phyloP scores from a whole-genome alignment of 2,888 invertebrate species.

The Clitarchus hookeri region DNA sequence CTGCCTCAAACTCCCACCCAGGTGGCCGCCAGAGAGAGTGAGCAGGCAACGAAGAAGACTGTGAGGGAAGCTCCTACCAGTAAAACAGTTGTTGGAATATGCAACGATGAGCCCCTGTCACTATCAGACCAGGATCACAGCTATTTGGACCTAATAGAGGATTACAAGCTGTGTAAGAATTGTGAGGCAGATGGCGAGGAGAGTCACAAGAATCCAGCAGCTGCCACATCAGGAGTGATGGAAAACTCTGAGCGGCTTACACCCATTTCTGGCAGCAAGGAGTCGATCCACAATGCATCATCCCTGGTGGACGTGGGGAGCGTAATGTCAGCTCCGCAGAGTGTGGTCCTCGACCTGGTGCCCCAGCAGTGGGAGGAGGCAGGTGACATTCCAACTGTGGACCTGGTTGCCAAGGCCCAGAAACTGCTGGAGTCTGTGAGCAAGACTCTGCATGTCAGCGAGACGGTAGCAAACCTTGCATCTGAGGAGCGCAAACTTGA shows the following conservation, averaged over 20 bases:
- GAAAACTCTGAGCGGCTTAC: not conserved
- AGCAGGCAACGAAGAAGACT: conserved; percentile 23
- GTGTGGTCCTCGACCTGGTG: conserved; percentile 21
- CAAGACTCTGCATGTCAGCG: conserved; percentile 54
- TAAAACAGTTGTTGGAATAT: not conserved
- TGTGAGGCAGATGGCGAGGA: not conserved
- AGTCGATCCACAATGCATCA: not conserved
- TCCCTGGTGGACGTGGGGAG: conserved; percentile 23
- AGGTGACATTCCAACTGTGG: conserved; percentile 46
- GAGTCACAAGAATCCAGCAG: not conserved
- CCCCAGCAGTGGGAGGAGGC: conserved; percentile 17
- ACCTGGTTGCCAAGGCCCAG: conserved; percentile 55
- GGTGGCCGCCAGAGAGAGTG: conserved; percentile 33
- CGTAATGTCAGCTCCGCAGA: not conserved
- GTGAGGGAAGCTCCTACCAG: not conserved
- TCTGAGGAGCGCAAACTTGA: not conserved
- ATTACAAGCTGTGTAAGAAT: conserved; percentile 48
- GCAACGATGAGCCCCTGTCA: not conserved
- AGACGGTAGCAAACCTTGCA: conserved; percentile 45
- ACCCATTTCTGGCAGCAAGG: conserved; percentile 5
- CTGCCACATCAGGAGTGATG: not conserved
- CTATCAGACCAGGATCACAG: conserved; percentile 48
- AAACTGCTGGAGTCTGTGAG: conserved; percentile 55
- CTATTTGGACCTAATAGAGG: conserved; percentile 53
- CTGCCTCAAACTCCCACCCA: conserved; percentile 39